These are phyloP conservation scores for Zingel zingel DNA, from an alignment of 2,113 vertebrate species.

Conservation along the genomic window DNA sequence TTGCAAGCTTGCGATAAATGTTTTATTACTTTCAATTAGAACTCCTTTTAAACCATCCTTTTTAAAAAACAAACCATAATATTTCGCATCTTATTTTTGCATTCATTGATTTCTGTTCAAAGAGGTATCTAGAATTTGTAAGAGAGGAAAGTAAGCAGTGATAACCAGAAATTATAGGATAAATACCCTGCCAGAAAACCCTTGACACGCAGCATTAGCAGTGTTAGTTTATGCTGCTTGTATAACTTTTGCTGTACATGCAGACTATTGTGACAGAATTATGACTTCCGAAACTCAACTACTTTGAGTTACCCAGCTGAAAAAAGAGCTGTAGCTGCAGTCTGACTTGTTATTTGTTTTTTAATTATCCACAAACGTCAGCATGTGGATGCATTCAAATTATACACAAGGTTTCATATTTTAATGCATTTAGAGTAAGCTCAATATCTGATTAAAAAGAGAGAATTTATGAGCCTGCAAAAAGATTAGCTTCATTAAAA, in stretches of 20 bases:
- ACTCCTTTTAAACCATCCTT: too few relatives aligned
- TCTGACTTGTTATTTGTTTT: neutral
- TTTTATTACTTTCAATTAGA: neutral
- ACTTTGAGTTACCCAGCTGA: neutral
- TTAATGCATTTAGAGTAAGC: slow-evolving; percentile 5
- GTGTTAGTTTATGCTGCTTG: neutral
- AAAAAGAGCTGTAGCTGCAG: neutral
- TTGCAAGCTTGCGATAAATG: neutral
- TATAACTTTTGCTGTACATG: neutral
- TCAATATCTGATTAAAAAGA: slow-evolving; percentile 13
- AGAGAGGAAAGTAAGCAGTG: neutral
- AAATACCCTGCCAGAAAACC: neutral
- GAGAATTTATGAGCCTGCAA: slow-evolving; percentile 26
- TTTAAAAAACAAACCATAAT: too few relatives aligned
- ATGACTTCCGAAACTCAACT: neutral
- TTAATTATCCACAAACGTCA: neutral
- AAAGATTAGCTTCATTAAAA: slow-evolving; percentile 27
- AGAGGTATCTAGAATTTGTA: neutral
- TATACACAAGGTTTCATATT: neutral
- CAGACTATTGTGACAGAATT: neutral
- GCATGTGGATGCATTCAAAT: neutral
- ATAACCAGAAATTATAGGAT: neutral
- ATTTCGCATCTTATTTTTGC: neutral
- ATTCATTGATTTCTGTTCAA: neutral
- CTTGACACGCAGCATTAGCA: neutral